Evolutionary conservation across 2,113 vertebrate species (phyloP), one percentile per base, ranked within the genome.

Genomic region (Suricata suricatta): DNA sequence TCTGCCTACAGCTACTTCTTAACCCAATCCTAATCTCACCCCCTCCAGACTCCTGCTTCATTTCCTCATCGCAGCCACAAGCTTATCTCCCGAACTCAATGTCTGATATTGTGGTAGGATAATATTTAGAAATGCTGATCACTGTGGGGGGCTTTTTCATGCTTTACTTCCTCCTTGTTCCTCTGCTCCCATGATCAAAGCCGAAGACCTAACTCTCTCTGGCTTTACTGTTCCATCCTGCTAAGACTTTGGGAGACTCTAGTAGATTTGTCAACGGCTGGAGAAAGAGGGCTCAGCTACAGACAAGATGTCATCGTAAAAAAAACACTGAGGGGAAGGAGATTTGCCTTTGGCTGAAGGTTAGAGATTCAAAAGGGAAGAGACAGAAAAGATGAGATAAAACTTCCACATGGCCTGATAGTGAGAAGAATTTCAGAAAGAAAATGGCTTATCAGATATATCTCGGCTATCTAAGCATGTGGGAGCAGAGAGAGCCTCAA

Each of bases 51-150:
- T 76, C 35, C 23, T 47, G 8, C 7, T 81, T 44, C 69, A 63
- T 69, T 54, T 92, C 19, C 41, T 92, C 17, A 69, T 38, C 6
- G 12, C 0, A 50, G 88, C 19, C 17, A 35, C 29, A 16, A 0
- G 23, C 50, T 71, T 54, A 17, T 33, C 23, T 91, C 64, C 47
- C 64, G 35, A 89, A 64, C n/a, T 80, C 66, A 38, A 9, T 9
- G 13, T 17, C 13, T 92, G 79, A 52, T 31, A 44, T 23, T 64
- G 9, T 25, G 25, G 2, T 41, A 35, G 27, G 41, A 47, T 63
- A 54, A 63, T 80, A 38, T 64, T 95, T 71, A 71, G 31, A 81
- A 95, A 54, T 93, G 27, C 17, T 76, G 69, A 63, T 38, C 3
- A 3, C 52, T 12, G 0, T 13, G 44, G 33, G 52, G 35, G 2